Base-by-base conservation (phyloP, 2,888 invertebrate genomes). In the Malacosoma neustria region DNA sequence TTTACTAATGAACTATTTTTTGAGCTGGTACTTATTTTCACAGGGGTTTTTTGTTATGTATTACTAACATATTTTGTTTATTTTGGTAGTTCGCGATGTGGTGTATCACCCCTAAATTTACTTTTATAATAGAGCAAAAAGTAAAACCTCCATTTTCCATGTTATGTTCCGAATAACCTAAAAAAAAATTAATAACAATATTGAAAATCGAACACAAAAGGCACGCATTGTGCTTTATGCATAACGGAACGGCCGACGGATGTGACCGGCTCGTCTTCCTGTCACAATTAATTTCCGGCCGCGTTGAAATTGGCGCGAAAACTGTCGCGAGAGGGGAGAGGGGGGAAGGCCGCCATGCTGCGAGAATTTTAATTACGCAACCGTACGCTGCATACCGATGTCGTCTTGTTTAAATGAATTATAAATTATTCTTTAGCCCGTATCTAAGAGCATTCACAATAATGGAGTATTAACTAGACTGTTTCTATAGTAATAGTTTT, bases 251-350 rank as follows among this genome's bases (percentile, higher is more conserved):
- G 65, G 65, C 57, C 76, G 22, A 32, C 51, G 82, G 84, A 84
- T 81, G 81, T 80, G 84, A 72, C 80, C 80, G 72, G 72, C 72
- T 75, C 85, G 79, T 85, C 85, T 84, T 84, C 77, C 84, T 85
- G 85, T 85, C 85, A 85, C 85, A 81, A 85, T 85, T 84, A 85
- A 85, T 85, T 85, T 85, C 85, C 84, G 85, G 76, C 72, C 72
- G 80, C 79, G 84, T 76, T 80, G 85, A 82, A 85, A 85, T 85
- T 85, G 85, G 85, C 85, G 85, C 84, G 85, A 85, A 85, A 85
- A 85, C 79, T 82, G 85, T 82, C 81, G 84, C 76, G 71, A 63
- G 64, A 48, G 65, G 60, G 47, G 51, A 41, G 49, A 50, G 48
- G 45, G 43, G 48, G 42, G 51, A 38, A 38, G 43, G 39, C 37